Evolutionary conservation across 1,140 invertebrate species (phyloP), one percentile per base, ranked within the genome.

Genomic region (Heliconius congener): DNA sequence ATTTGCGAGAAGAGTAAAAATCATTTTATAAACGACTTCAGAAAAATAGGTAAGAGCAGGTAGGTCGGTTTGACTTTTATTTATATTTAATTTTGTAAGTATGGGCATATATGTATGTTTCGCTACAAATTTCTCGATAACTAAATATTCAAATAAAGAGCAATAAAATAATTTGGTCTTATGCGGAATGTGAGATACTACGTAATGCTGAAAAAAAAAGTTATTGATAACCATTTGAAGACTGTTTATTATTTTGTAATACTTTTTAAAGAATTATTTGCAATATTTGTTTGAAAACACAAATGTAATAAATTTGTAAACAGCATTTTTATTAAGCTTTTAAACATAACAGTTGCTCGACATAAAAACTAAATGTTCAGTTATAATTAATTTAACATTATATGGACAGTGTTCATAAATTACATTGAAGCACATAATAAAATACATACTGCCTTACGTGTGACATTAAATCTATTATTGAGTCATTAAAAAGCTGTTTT

Each of bases 291-390:
- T 11, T 60, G 2, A 60, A 3, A 23, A n/a, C 55, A 23, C 9
- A 23, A 60, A n/a, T 60, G 55, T 23, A 60, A 60, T 60, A 60
- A 60, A 60, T 60, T 52, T 52, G 16, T 19, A 52, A 19, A 19
- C 18, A 57, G 55, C 8, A 57, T n/a, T 57, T 57, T 57, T 72
- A 39, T n/a, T 19, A 72, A 37, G 37, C 34, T 72, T 72, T 72
- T 39, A 72, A 72, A 72, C 34, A 39, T 39, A 39, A 72, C 8
- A 66, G 60, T 66, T 27, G 60, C 16, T n/a, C 37, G 34, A 72
- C 71, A 72, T 39, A 39, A 72, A 72, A 72, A 72, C 34, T 37
- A 72, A 72, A 72, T 72, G 23, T 66, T 66, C 60, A 66, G 23
- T 66, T 66, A 66, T 66, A 66, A 66, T 66, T 66, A 66, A 66